Evolutionary conservation across 2,113 vertebrate species (phyloP).

Genomic region (Oncorhynchus nerka): DNA sequence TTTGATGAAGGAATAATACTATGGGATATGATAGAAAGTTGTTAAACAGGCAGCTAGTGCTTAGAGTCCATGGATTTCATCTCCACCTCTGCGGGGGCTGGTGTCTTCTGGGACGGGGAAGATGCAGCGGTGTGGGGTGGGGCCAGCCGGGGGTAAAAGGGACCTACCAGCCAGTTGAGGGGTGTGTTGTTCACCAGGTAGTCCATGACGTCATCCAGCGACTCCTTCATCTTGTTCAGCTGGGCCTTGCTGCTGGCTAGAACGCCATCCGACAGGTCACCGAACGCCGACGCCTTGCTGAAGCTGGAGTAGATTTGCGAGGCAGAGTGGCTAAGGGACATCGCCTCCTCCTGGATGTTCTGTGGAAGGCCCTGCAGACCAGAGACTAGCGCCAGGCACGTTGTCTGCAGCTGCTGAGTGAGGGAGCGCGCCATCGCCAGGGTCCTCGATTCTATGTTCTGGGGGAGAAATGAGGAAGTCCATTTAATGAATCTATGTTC

Average conservation of each 20-base stretch:
- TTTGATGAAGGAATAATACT: neutral
- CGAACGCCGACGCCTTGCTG: slow-evolving; percentile 63
- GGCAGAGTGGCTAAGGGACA: slow-evolving; percentile 69
- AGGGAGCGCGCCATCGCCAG: slow-evolving; percentile 78
- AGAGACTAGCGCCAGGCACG: slow-evolving; percentile 69
- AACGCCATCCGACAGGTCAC: slow-evolving; percentile 79
- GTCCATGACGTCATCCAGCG: slow-evolving; percentile 79
- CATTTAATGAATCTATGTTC: neutral
- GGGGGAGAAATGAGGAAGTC: slow-evolving; percentile 12
- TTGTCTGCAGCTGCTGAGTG: slow-evolving; percentile 77
- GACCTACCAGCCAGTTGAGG: slow-evolving; percentile 87
- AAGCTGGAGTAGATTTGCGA: slow-evolving; percentile 76
- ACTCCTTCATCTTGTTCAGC: slow-evolving; percentile 83
- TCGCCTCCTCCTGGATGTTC: slow-evolving; percentile 78
- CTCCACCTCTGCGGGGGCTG: slow-evolving; percentile 34
- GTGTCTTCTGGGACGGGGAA: neutral
- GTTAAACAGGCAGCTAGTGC: neutral
- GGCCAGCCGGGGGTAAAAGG: slow-evolving; percentile 63
- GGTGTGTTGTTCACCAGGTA: slow-evolving; percentile 89
- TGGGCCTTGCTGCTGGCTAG: slow-evolving; percentile 79
- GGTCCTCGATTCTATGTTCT: slow-evolving; percentile 87
- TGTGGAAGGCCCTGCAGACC: slow-evolving; percentile 77
- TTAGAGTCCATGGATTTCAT: slow-evolving; percentile 41
- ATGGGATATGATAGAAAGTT: neutral
- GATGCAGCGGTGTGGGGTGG: slow-evolving; percentile 34